Evolutionary conservation across 2,888 invertebrate species (phyloP).

Genomic region (Monopis laevigella): DNA sequence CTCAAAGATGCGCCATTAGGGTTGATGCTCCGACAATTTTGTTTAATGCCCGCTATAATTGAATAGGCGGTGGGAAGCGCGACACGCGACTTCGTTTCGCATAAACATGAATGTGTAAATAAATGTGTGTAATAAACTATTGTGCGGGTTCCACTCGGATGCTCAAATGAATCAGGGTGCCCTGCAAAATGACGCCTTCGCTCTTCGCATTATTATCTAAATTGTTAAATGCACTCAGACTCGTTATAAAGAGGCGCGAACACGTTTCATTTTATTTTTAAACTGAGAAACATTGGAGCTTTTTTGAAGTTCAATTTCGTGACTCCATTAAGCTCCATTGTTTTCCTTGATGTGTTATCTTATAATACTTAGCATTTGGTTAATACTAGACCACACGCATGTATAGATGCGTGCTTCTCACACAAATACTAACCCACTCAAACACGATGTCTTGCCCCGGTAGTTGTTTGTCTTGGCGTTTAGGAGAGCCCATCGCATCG

Average conservation of each 20-base stretch:
- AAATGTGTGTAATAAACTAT: slow-evolving; percentile 48
- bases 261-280: too few species aligned
- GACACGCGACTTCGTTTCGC: slow-evolving; percentile 46
- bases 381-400: slow-evolving; percentile 7
- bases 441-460: neutral
- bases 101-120: slow-evolving; percentile 40
- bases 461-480: slow-evolving; percentile 5
- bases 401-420: neutral
- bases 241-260: too few species aligned
- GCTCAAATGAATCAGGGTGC: slow-evolving; percentile 41
- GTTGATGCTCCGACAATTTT: slow-evolving; percentile 52
- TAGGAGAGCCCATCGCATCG: slow-evolving; percentile 13
- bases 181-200: slow-evolving; percentile 33
- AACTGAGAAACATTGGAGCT: too few species aligned
- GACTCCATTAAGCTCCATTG: too few species aligned
- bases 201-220: slow-evolving; percentile 46
- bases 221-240: slow-evolving; percentile 55
- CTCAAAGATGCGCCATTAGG: slow-evolving; percentile 55
- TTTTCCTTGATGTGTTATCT: too few species aligned
- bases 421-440: too few species aligned
- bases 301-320: too few species aligned
- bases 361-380: too few species aligned
- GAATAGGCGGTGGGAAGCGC: slow-evolving; percentile 55
- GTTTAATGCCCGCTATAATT: slow-evolving; percentile 49
- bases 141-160: slow-evolving; percentile 36